phyloP scores from a whole-genome alignment of 2,888 invertebrate species.

The Thecocarcelia acutangulata region DNA sequence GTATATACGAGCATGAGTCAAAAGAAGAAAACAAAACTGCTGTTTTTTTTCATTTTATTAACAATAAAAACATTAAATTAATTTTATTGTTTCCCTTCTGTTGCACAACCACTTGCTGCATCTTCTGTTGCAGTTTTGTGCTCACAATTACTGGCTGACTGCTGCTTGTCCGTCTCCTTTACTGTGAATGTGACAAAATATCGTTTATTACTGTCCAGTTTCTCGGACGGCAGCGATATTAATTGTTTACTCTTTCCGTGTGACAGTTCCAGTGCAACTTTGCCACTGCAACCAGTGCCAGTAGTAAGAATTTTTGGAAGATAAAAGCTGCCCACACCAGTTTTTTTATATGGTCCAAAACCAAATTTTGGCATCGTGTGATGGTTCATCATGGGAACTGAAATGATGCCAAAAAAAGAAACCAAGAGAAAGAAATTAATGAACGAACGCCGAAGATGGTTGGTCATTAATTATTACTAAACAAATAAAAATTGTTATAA shows the following conservation, averaged over 20 bases:
- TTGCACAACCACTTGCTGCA: slow-evolving; percentile 65
- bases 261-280: slow-evolving; percentile 90
- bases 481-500: slow-evolving; percentile 7
- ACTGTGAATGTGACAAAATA: slow-evolving; percentile 97
- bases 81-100: slow-evolving; percentile 32
- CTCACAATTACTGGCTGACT: slow-evolving; percentile 33
- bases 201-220: slow-evolving; percentile 92
- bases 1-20: too few species aligned
- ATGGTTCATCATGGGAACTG: slow-evolving; percentile 90
- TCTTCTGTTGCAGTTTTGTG: slow-evolving; percentile 54
- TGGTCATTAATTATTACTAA: slow-evolving; percentile 39
- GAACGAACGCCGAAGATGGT: slow-evolving; percentile 31
- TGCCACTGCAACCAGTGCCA: slow-evolving; percentile 77
- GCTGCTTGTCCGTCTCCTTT: slow-evolving; percentile 83
- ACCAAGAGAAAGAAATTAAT: slow-evolving; percentile 31
- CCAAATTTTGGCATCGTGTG: slow-evolving; percentile 90
- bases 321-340: slow-evolving; percentile 83
- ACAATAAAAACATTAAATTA: not conserved
- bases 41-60: too few species aligned
- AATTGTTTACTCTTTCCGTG: slow-evolving; percentile 92
- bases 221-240: slow-evolving; percentile 93
- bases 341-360: slow-evolving; percentile 83
- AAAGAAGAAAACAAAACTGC: too few species aligned
- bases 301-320: slow-evolving; percentile 85
- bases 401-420: not conserved